These are phyloP conservation scores for Poeciliopsis occidentalis DNA, from an alignment of 2,113 vertebrate genomes.

Conservation along the genomic window DNA sequence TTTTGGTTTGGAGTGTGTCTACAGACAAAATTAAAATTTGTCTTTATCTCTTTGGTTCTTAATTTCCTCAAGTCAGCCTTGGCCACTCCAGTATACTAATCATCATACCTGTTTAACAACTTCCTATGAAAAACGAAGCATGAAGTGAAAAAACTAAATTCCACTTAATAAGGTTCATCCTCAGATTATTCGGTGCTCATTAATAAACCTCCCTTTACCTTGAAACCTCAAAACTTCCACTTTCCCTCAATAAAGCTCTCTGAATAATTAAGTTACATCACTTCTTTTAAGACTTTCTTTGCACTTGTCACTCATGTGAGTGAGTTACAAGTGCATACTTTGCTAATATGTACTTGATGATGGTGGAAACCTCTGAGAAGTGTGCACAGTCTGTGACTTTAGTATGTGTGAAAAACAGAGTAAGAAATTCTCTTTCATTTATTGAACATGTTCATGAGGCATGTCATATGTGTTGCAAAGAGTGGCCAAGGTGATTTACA, in stretches of 20 bases:
- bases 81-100: slow-evolving; percentile 44
- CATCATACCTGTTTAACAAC: slow-evolving; percentile 65
- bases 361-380: slow-evolving; percentile 27
- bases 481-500: slow-evolving; percentile 60
- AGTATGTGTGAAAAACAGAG: slow-evolving; percentile 21
- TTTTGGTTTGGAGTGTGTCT: slow-evolving; percentile 38
- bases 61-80: slow-evolving; percentile 29
- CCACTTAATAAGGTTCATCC: slow-evolving; percentile 57
- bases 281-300: slow-evolving; percentile 44
- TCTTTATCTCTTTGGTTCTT: background rate
- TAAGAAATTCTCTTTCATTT: slow-evolving; percentile 36
- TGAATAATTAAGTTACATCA: slow-evolving; percentile 73
- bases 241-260: slow-evolving; percentile 52
- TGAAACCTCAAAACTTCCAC: slow-evolving; percentile 10
- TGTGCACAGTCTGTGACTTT: slow-evolving; percentile 1
- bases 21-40: slow-evolving; percentile 50
- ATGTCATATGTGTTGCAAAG: slow-evolving; percentile 47
- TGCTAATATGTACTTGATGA: slow-evolving; percentile 52
- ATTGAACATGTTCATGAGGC: slow-evolving; percentile 49
- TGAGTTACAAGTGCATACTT: slow-evolving; percentile 29
- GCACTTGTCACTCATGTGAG: slow-evolving; percentile 48
- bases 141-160: slow-evolving; percentile 46
- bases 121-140: slow-evolving; percentile 50
- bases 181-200: slow-evolving; percentile 66
- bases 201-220: slow-evolving; percentile 65